Base-by-base conservation (phyloP, 2,888 invertebrate genomes). In the Tryphoninae sp. region DNA sequence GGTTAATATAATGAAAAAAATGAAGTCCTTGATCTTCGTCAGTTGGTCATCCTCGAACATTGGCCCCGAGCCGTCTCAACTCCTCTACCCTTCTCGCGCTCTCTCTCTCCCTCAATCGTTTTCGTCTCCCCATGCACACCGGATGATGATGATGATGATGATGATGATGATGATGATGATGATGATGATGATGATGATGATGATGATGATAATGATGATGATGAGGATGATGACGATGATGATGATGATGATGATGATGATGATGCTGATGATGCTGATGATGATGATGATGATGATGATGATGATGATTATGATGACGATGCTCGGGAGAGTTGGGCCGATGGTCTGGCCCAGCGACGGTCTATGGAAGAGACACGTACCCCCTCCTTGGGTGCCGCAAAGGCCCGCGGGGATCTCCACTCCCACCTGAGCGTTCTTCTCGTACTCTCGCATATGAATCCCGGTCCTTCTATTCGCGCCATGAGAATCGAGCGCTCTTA, bases 21-120 rank as follows among this genome's bases (percentile, higher is more conserved):
- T 26, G 6, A 53, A 8, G 53, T 53, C 53, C 19, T 22, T 74
- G 74, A 26, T 26, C 65, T 78, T 78, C 65, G 78, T 74, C 76
- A 84, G 81, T 83, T 85, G 82, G 83, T 86, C 83, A 86, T 88
- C 82, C 84, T 84, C 84, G 83, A 87, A 84, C 86, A 80, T 87
- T 86, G 85, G 85, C 85, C 84, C 77, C 65, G 73, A 74, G 64
- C 81, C 69, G 73, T 64, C 61, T 45, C 42, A 71, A 78, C 53
- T 67, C 61, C 55, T 11, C 19, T 45, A 55, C 64, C 65, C 53
- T 53, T 67, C 61, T 45, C 53, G 42, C 68, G 64, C 58, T 69
- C 68, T 61, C 67, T 61, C 67, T 78, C 40, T 67, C 19, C 45
- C 49, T 16, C 67, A 49, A 26, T 69, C 61, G 59, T 62, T 53